These are phyloP conservation scores for Hydropsyche betteni DNA, from an alignment of 2,888 invertebrate species.

Conservation along the genomic window DNA sequence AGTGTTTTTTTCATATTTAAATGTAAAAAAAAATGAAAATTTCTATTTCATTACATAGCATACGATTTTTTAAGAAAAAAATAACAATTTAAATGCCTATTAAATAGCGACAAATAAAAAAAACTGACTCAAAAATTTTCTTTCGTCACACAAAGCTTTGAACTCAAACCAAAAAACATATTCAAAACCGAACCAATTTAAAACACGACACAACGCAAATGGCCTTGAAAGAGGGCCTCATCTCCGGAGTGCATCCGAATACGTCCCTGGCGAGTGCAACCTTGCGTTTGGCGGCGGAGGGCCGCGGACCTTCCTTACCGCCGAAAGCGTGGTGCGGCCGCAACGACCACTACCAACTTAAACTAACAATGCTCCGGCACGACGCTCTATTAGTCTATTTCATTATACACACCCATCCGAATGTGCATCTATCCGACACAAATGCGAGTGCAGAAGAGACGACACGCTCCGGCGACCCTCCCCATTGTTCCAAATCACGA, in stretches of 20 bases:
- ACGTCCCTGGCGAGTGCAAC: slow-evolving; percentile 46
- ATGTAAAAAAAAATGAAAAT: no score
- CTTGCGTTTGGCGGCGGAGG: slow-evolving; percentile 53
- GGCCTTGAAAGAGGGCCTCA: background rate
- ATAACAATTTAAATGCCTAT: no score
- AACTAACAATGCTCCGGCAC: background rate
- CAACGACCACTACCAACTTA: slow-evolving; percentile 54
- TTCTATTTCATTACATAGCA: no score
- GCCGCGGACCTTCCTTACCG: slow-evolving; percentile 57
- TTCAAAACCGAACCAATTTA: no score
- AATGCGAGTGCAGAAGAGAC: slow-evolving; percentile 24
- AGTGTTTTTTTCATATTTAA: no score
- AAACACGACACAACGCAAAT: background rate
- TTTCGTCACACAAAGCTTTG: no score
- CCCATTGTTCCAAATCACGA: no score
- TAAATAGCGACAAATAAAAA: no score
- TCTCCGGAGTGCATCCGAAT: background rate
- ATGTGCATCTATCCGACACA: slow-evolving; percentile 14
- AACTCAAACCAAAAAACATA: no score
- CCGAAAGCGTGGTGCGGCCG: slow-evolving; percentile 54
- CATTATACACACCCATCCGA: background rate
- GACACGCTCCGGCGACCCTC: slow-evolving; percentile 11
- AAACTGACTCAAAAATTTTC: no score
- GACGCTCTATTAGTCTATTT: no score
- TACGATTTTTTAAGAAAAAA: no score